Conservation (phyloP, 1,140 invertebrate species). For the Rhopalosiphum padi region DNA sequence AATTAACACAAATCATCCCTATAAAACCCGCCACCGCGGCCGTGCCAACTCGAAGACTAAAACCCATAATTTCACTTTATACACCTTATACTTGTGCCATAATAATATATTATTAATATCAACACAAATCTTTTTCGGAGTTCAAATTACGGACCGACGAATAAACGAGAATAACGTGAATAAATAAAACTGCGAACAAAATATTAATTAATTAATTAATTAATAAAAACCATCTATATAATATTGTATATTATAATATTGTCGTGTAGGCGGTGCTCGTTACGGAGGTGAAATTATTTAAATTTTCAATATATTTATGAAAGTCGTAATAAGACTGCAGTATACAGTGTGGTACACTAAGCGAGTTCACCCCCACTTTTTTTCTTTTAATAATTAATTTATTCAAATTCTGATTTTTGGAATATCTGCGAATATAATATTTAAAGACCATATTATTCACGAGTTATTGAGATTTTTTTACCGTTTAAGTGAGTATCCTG, state of each 20-base stretch:
- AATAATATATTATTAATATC: background rate
- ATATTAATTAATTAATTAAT: background rate
- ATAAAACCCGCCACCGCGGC: background rate
- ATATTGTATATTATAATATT: background rate
- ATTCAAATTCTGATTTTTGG: too few relatives aligned
- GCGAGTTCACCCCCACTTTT: too few relatives aligned
- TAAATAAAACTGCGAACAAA: background rate
- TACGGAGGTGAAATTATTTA: background rate
- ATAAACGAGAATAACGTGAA: background rate
- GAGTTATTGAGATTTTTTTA: too few relatives aligned
- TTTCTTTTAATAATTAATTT: too few relatives aligned
- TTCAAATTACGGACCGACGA: background rate
- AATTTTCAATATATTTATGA: background rate
- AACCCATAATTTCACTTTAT: too few relatives aligned
- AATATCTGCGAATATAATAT: too few relatives aligned
- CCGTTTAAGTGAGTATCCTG: too few relatives aligned
- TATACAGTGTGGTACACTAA: background rate
- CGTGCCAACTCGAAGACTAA: background rate
- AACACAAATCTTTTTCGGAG: background rate
- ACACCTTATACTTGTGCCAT: background rate
- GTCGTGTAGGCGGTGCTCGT: background rate
- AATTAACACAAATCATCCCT: constrained; percentile 6
- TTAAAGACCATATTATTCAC: too few relatives aligned
- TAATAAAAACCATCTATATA: background rate
- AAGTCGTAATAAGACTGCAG: background rate